Base-by-base conservation (phyloP, 2,113 vertebrate genomes). In the Nothocercus nigrocapillus region DNA sequence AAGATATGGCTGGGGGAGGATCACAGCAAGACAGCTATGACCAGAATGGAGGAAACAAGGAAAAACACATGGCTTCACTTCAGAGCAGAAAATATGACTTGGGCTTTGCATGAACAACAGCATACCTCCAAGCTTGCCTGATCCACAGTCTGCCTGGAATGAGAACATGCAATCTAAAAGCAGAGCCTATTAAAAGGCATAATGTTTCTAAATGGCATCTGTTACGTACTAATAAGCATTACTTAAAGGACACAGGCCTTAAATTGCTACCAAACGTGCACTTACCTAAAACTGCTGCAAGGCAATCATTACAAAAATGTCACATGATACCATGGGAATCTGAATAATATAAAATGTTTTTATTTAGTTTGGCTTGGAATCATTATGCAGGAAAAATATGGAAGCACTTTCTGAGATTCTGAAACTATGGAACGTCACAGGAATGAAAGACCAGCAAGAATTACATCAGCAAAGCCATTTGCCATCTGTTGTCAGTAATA, bases 81-180 rank as follows among this genome's bases (percentile, higher is more conserved):
- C 90, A 90, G 78, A 95, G 96, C 93, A 97, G 95, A 97, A 97
- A 97, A 95, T 93, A 30, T 92, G 85, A 96, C 93, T 97, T 94
- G 86, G 88, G 79, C 85, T 94, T 95, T 94, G 88, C 68, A 88
- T 73, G 93, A 72, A 62, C 3, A 77, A 91, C 59, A 86, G 49
- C 90, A 92, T 95, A 95, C 90, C 95, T 94, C 80, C 62, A 87
- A 87, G 89, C 82, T 24, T 88, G 90, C 90, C 86, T 89, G 74
- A 90, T 73, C 47, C 94, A 36, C 76, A 90, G 90, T 42, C 94
- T 80, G 85, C 82, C 85, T 89, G 77, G 45, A 89, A 89, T 94
- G 58, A 86, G 96, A 95, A 91, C 81, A 54, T 38, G 82, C 6
- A 77, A 67, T 75, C 91, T 90, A 81, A 89, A 90, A 85, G 87